These are phyloP conservation scores for Stenolophus ochropezus DNA, from an alignment of 2,888 invertebrate genomes.

Conservation along the genomic window DNA sequence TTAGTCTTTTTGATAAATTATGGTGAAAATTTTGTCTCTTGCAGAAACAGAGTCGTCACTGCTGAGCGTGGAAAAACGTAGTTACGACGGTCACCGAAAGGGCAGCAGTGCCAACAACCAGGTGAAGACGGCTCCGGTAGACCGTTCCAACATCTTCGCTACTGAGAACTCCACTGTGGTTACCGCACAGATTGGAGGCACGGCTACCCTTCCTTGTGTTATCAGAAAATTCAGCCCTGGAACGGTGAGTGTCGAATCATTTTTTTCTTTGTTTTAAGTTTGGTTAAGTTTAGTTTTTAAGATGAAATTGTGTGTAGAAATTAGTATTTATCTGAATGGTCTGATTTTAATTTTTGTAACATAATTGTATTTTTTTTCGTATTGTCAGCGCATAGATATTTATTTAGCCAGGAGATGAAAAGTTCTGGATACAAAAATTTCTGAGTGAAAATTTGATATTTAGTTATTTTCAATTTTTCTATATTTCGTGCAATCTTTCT, in stretches of 20 bases:
- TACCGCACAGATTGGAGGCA: conserved; percentile 75
- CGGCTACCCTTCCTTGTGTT: conserved; percentile 74
- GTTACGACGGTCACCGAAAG: conserved; percentile 69
- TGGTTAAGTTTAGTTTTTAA: too few relatives aligned
- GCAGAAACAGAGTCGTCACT: conserved; percentile 36
- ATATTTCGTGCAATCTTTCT: too few relatives aligned
- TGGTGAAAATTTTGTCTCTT: background rate
- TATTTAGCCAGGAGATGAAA: too few relatives aligned
- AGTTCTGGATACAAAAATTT: too few relatives aligned
- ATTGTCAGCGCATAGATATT: too few relatives aligned
- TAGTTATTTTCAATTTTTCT: too few relatives aligned
- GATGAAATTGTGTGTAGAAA: too few relatives aligned
- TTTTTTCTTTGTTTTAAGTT: too few relatives aligned
- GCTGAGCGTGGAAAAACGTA: conserved; percentile 63
- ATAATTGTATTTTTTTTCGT: too few relatives aligned
- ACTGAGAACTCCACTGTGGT: conserved; percentile 75
- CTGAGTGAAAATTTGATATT: too few relatives aligned
- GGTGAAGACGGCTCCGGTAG: conserved; percentile 64
- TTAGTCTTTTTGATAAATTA: background rate
- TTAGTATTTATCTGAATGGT: too few relatives aligned
- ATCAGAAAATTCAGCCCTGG: conserved; percentile 74
- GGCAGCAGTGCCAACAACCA: conserved; percentile 66
- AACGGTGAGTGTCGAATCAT: conserved; percentile 74
- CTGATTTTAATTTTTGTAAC: too few relatives aligned
- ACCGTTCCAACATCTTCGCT: conserved; percentile 69